These are phyloP conservation scores for Spisula solida DNA, from an alignment of 2,888 invertebrate genomes.

Conservation along the genomic window DNA sequence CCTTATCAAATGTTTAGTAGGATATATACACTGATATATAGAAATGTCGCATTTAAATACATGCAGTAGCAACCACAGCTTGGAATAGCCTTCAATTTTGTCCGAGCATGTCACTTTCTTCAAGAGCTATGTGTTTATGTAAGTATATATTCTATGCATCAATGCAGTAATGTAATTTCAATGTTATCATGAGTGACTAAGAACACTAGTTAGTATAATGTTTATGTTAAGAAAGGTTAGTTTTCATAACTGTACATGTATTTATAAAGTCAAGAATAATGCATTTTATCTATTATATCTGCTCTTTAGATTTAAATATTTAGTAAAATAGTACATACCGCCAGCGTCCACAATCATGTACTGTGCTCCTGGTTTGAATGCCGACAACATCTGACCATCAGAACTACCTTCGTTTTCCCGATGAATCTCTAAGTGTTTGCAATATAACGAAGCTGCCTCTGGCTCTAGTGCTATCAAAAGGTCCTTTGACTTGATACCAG, in stretches of 20 bases:
- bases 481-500: constrained; percentile 27
- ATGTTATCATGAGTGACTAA: no score
- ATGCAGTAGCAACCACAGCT: no score
- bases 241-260: background rate
- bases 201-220: no score
- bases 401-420: background rate
- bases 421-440: constrained; percentile 1
- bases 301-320: background rate
- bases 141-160: no score
- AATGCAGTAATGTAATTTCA: no score
- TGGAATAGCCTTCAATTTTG: no score
- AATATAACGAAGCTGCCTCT: constrained; percentile 36
- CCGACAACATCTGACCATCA: background rate
- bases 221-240: no score
- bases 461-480: constrained; percentile 27
- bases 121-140: no score
- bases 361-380: constrained; percentile 4
- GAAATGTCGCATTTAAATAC: no score
- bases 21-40: no score
- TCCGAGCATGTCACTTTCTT: no score
- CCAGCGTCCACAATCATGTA: constrained; percentile 35
- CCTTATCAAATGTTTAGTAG: no score
- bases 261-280: background rate
- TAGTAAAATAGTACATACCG: constrained; percentile 1
- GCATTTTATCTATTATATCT: background rate